Conservation (phyloP, 2,113 vertebrate species). For the Excalfactoria chinensis region DNA sequence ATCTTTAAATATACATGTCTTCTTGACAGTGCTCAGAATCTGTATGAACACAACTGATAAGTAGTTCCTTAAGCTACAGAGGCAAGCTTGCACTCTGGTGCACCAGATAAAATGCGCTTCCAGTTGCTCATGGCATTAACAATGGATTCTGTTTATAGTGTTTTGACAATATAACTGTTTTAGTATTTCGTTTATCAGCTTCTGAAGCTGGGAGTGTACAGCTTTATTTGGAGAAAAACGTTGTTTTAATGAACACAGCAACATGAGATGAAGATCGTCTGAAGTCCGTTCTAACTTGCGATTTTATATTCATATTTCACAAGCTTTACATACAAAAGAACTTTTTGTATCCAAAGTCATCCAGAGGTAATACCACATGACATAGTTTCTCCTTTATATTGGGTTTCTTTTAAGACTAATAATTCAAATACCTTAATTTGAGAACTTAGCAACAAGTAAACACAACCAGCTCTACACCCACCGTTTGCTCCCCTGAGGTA, state of each 20-base stretch:
- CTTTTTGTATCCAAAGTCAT: conserved; percentile 47
- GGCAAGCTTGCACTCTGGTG: background rate
- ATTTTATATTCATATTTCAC: conserved; percentile 24
- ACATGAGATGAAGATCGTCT: background rate
- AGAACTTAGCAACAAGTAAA: background rate
- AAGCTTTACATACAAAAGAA: conserved; percentile 26
- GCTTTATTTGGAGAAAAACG: background rate
- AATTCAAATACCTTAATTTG: background rate
- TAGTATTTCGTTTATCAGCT: background rate
- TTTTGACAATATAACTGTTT: background rate
- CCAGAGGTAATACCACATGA: background rate
- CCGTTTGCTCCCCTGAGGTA: background rate
- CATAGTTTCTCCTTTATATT: background rate
- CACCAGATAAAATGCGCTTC: background rate
- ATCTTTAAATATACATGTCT: background rate
- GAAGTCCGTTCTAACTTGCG: conserved; percentile 40
- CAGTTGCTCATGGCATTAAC: background rate
- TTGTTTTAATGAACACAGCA: background rate
- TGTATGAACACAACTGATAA: background rate
- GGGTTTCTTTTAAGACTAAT: conserved; percentile 20
- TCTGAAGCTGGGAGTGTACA: background rate
- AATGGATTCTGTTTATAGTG: background rate
- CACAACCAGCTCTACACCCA: background rate
- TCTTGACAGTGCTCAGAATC: background rate
- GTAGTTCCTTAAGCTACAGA: background rate